Evolutionary conservation across 2,113 vertebrate species (phyloP).

Genomic region (Phylloscopus trochilus): DNA sequence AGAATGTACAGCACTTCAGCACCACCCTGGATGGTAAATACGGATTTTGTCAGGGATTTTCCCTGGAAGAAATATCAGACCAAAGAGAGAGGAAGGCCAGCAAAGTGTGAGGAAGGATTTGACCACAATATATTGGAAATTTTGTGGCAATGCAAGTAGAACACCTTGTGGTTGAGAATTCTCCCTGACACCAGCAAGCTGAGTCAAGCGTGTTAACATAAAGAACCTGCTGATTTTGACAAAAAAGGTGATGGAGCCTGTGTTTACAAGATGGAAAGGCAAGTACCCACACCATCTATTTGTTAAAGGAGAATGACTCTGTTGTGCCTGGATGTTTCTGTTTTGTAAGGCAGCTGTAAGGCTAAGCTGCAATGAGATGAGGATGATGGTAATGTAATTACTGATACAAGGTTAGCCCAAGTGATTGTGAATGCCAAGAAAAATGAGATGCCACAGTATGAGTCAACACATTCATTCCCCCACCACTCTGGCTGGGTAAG

Average conservation of each 20-base stretch:
- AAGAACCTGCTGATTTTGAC: background rate
- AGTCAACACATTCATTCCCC: conserved; percentile 39
- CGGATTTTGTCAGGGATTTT: background rate
- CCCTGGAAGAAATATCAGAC: background rate
- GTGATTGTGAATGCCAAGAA: conserved; percentile 17
- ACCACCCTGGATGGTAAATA: background rate
- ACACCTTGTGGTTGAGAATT: background rate
- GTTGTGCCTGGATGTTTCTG: background rate
- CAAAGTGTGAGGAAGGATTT: background rate
- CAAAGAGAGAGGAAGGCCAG: background rate
- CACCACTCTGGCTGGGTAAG: background rate
- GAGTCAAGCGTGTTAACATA: background rate
- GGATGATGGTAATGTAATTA: background rate
- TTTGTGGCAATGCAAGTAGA: background rate
- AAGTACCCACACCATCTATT: background rate
- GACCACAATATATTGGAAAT: background rate
- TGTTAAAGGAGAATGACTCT: background rate
- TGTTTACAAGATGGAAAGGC: background rate
- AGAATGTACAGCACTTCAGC: background rate
- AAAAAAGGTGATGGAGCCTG: background rate
- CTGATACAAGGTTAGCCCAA: conserved; percentile 35
- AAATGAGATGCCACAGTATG: conserved; percentile 17
- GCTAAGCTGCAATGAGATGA: conserved; percentile 14
- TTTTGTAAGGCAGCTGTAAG: conserved; percentile 18
- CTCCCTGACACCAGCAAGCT: background rate